Evolutionary conservation across 23 tunicate species (phyloP).

Genomic region (Trididemnum nubilum): DNA sequence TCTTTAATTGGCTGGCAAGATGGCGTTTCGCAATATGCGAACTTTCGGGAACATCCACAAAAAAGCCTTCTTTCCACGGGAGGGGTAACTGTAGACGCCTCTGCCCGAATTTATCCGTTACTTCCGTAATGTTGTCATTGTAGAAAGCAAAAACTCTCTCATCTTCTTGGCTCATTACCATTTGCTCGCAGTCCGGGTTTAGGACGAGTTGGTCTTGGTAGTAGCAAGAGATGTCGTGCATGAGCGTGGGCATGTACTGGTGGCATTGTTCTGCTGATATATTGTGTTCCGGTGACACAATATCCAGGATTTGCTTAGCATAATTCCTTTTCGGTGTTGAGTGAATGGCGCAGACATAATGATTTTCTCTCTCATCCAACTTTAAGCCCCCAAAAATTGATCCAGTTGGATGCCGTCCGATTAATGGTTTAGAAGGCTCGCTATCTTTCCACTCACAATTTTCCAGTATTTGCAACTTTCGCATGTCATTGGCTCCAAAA

Average conservation of each 20-base stretch:
- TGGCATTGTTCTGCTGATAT: background rate
- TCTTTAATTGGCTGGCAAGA: background rate
- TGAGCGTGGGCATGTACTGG: background rate
- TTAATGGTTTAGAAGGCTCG: background rate
- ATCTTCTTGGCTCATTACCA: background rate
- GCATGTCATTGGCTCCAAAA: constrained; percentile 10
- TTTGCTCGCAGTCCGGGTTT: background rate
- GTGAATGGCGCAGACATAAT: constrained; percentile 10
- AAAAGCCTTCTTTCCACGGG: background rate
- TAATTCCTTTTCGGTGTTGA: background rate
- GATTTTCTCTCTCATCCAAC: background rate
- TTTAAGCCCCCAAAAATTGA: constrained; percentile 10
- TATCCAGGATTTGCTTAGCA: background rate
- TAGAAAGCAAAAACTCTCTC: background rate
- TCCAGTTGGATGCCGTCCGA: constrained; percentile 1
- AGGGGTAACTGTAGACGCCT: constrained; percentile 3
- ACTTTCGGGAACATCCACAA: background rate
- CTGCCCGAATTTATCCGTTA: background rate
- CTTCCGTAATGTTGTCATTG: background rate
- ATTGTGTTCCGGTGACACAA: background rate
- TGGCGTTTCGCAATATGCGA: background rate
- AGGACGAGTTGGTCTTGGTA: background rate
- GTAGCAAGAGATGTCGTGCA: background rate
- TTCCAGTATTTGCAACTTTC: background rate
- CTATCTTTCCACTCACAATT: background rate